These are phyloP conservation scores for Potamarius usumacintae DNA, from an alignment of 2,113 vertebrate species.

Conservation along the genomic window DNA sequence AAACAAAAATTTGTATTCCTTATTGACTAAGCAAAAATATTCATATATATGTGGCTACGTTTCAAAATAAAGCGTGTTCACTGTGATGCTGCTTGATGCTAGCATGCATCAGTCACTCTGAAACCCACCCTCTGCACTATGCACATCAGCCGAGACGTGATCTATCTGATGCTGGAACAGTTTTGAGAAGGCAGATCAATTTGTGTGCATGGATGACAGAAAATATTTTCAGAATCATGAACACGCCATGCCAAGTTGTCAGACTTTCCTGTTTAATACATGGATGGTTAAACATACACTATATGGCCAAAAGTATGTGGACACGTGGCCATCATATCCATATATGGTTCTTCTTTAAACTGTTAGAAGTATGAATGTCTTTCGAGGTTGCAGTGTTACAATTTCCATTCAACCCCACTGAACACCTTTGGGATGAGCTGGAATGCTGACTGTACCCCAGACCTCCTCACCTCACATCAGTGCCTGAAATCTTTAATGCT, in stretches of 20 bases:
- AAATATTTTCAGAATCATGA: neutral
- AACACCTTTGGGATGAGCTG: neutral
- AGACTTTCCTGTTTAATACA: neutral
- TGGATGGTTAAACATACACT: neutral
- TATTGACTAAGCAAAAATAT: neutral
- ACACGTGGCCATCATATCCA: neutral
- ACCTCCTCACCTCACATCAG: too few species aligned
- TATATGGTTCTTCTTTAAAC: too few species aligned
- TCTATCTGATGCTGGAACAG: too few species aligned
- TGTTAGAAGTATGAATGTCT: too few species aligned
- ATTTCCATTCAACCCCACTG: neutral
- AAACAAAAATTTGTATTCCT: neutral
- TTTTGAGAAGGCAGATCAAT: neutral
- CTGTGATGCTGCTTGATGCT: neutral
- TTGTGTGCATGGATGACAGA: neutral
- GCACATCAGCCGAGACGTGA: too few species aligned
- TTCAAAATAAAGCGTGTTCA: neutral
- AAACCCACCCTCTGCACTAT: too few species aligned
- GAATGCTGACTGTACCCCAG: too few species aligned
- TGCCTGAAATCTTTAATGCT: too few species aligned
- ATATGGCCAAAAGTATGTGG: neutral
- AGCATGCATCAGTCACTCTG: neutral
- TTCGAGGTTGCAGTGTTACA: neutral
- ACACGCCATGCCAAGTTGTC: neutral
- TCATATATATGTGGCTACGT: neutral